phyloP scores from a whole-genome alignment of 2,888 invertebrate genomes.

The Macrosiphum euphorbiae region DNA sequence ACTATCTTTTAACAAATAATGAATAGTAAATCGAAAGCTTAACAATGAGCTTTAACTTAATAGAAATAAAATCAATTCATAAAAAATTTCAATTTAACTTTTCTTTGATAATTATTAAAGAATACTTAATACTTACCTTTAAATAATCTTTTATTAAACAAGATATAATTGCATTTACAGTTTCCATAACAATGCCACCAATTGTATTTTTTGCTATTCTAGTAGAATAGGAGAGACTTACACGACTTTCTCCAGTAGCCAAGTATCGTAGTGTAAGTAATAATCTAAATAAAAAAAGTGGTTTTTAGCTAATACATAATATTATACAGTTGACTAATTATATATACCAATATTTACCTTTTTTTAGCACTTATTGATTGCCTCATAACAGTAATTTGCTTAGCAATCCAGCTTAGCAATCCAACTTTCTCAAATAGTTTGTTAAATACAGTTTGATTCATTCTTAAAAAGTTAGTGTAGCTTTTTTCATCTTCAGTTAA shows the following conservation, averaged over 20 bases:
- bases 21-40: too few relatives aligned
- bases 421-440: neutral
- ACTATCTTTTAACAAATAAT: too few relatives aligned
- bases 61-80: too few relatives aligned
- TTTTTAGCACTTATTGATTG: too few relatives aligned
- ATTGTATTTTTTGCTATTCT: conserved; percentile 7
- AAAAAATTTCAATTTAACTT: too few relatives aligned
- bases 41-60: too few relatives aligned
- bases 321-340: neutral
- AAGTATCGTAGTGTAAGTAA: neutral
- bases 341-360: neutral
- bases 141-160: neutral
- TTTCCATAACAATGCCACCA: neutral
- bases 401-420: too few relatives aligned
- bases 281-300: too few relatives aligned
- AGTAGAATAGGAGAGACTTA: conserved; percentile 7
- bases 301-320: too few relatives aligned
- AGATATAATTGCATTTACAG: neutral
- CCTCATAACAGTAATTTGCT: too few relatives aligned
- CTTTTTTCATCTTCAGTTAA: conserved; percentile 5
- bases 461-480: neutral
- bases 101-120: too few relatives aligned
- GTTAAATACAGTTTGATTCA: neutral
- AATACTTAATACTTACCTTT: too few relatives aligned
- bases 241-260: neutral